A percentile compares a stretch with the other conserved stretches of the same genome.
phyloP scores from a whole-genome alignment of 2,888 invertebrate genomes.

The Amblyjoppa proteus region DNA sequence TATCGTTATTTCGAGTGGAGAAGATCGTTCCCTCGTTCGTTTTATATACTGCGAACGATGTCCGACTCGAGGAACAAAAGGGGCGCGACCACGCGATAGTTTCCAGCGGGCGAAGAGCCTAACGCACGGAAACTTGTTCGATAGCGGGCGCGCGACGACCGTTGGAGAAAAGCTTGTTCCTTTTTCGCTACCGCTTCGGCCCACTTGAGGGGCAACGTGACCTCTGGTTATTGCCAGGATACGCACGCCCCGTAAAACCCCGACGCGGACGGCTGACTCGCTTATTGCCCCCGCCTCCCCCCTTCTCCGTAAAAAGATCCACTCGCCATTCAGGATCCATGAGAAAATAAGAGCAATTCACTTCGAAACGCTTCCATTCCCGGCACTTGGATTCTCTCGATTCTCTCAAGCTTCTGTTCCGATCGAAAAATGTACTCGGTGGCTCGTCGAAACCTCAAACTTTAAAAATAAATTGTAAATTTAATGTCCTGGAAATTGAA shows the following conservation, averaged over 20 bases:
- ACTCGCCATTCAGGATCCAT: neutral
- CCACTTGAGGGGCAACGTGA: conserved; percentile 47
- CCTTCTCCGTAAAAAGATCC: neutral
- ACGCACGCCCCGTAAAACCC: conserved; percentile 52
- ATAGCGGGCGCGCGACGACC: conserved; percentile 35
- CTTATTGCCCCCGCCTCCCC: conserved; percentile 40
- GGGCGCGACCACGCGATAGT: conserved; percentile 62
- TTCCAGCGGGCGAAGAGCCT: conserved; percentile 29
- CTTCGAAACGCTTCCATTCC: neutral
- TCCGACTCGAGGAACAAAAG: conserved; percentile 41
- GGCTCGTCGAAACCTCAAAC: no score
- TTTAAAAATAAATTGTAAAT: no score
- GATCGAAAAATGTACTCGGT: no score
- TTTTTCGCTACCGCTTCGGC: conserved; percentile 1
- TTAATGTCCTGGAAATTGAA: no score
- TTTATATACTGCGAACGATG: conserved; percentile 17
- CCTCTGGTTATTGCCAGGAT: conserved; percentile 35
- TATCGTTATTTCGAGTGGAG: conserved; percentile 19
- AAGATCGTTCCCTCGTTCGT: conserved; percentile 23
- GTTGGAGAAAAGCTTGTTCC: conserved; percentile 57
- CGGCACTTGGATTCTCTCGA: no score
- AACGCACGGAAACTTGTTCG: conserved; percentile 60
- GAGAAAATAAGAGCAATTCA: conserved; percentile 34
- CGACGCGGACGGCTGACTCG: conserved; percentile 44
- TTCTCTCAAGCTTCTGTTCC: no score